Evolutionary conservation across 2,113 vertebrate species (phyloP), one percentile per base, ranked within the genome.

Genomic region (Silurus glanis): DNA sequence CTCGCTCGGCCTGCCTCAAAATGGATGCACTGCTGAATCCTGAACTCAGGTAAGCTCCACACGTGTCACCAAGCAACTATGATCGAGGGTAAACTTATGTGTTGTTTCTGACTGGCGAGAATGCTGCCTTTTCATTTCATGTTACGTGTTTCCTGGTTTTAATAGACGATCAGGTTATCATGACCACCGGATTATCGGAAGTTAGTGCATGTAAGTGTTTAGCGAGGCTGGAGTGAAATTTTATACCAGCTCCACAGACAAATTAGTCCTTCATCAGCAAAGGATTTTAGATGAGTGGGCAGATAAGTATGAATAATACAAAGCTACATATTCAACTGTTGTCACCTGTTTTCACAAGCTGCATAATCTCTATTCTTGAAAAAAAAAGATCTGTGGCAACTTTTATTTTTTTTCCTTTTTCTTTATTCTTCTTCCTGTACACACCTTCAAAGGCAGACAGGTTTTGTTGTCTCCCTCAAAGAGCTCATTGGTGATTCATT

Each of bases 21-120:
- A 96, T 95, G 95, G 95, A 95, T 91, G 69, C 93, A 88, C 91
- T 93, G 84, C 91, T 94, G 86, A 92, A 95, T 91, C 92, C 94
- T 85, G 95, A 95, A 90, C 93, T 94, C 94, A 95, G 94, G 93
- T 95, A 94, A 87, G 64, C 47, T 5, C 53, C 12, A 16, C 61
- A 83, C 3, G 14, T 75, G 23, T 47, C 37, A 45, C 45, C 47
- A 58, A 56, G 62, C 79, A 76, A 25, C 67, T 58, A 6, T 3
- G 47, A 37, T 9, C 28, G 49, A 71, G 51, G 82, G 56, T 71
- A 21, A 9, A 12, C 17, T 37, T 55, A 37, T 14, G 37, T 19
- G 25, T 37, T 13, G 16, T 13, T 37, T 14, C 19, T 13, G 37
- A 47, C 56, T 7, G 8, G 78, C 37, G 45, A 53, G 16, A 55